phyloP scores from a whole-genome alignment of 2,113 vertebrate species.

The Mesitornis unicolor region DNA sequence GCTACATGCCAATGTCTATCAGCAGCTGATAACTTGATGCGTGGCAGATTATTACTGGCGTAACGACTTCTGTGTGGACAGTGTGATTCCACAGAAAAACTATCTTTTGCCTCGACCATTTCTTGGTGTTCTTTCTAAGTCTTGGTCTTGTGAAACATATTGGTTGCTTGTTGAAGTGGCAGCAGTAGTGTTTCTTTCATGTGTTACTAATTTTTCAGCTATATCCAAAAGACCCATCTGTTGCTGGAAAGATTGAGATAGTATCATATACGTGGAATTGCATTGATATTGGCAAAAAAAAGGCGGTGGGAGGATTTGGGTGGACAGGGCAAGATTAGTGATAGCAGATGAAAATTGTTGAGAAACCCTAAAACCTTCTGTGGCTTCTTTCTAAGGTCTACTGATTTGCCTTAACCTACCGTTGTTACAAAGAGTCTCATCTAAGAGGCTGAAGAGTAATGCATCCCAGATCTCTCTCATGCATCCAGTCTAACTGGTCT shows the following conservation, averaged over 20 bases:
- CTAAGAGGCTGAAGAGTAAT: background rate
- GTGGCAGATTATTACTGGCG: background rate
- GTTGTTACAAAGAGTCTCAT: background rate
- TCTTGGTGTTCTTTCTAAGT: accelerated
- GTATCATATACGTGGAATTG: background rate
- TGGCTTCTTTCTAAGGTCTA: background rate
- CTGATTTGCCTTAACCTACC: background rate
- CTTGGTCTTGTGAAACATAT: background rate
- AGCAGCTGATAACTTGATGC: background rate
- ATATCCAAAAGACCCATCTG: background rate
- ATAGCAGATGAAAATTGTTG: background rate
- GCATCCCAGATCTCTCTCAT: background rate
- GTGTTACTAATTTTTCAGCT: background rate
- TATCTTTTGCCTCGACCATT: background rate
- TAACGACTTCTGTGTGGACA: background rate
- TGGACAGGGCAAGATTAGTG: background rate
- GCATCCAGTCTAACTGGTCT: background rate
- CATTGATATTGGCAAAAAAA: background rate
- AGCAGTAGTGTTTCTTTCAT: background rate
- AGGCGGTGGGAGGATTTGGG: too few relatives aligned
- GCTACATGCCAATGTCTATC: background rate
- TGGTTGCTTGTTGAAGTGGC: background rate
- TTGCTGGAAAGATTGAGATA: background rate
- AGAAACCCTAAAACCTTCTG: background rate
- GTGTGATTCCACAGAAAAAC: background rate